phyloP scores from a whole-genome alignment of 2,113 vertebrate species.

The Equus przewalskii region DNA sequence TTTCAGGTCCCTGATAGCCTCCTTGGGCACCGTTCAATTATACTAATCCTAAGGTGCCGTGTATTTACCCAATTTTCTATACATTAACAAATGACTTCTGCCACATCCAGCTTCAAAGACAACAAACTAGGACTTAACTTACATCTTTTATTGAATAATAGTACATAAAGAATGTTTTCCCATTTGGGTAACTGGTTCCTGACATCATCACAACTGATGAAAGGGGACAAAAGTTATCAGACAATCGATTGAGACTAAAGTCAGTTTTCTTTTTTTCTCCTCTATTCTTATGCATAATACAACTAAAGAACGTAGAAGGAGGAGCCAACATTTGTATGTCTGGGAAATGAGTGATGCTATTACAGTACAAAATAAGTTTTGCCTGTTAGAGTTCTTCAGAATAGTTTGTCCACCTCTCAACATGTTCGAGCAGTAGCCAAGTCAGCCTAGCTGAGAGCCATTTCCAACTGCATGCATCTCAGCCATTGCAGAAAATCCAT shows the following conservation, averaged over 20 bases:
- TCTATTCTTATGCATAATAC: not conserved
- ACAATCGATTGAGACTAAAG: not conserved
- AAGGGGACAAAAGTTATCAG: not conserved
- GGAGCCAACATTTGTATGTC: not conserved
- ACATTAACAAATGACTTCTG: slow-evolving; percentile 42
- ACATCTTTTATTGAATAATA: not conserved
- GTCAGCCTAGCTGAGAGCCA: not conserved
- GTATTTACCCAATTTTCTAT: slow-evolving; percentile 38
- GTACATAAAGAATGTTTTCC: not conserved
- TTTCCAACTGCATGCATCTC: slow-evolving; percentile 47
- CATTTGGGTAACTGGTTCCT: not conserved
- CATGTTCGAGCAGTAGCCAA: slow-evolving; percentile 10
- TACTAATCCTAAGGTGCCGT: not conserved
- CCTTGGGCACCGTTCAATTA: slow-evolving; percentile 15
- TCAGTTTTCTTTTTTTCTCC: not conserved
- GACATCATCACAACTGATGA: not conserved
- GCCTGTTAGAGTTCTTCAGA: not conserved
- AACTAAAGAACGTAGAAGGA: slow-evolving; percentile 12
- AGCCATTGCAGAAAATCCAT: slow-evolving; percentile 64
- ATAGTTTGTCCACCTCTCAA: slow-evolving; percentile 36
- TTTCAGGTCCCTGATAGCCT: not conserved
- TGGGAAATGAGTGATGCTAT: not conserved
- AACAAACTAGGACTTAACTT: not conserved
- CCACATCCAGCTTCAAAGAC: slow-evolving; percentile 12
- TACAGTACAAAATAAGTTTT: not conserved